Base-by-base conservation (phyloP, 2,113 vertebrate species). In the Vireo altiloquus region DNA sequence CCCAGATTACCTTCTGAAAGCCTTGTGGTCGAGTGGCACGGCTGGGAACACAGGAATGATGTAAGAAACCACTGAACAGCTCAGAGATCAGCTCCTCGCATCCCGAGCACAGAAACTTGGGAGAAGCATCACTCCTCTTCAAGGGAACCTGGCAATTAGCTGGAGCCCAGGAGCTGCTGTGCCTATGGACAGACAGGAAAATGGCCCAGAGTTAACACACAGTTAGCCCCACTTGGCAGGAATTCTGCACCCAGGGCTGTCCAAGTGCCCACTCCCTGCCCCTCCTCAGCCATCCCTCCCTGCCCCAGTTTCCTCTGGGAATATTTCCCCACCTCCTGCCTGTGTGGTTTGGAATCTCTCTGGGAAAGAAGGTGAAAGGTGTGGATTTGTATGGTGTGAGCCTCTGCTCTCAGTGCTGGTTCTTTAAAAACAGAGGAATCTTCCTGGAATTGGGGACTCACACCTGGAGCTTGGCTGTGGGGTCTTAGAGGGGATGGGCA, bases 1-100 rank as follows among this genome's bases (percentile, higher is more conserved):
- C 85, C 96, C 82, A 88, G 85, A 92, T 96, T 93, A 89, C 86
- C 92, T 94, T 92, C 86, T 96, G 95, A 96, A 95, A 95, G 92
- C 88, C 80, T 89, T 93, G 93, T 18, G 78, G 91, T 93, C 31
- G 42, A 60, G 46, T 83, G 68, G 70, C 60, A 24, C 0, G 31
- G 56, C 86, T 92, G 80, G 82, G 89, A 93, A 59, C 49, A 63
- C n/a, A 65, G 30, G 69, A 90, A 64, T 82, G 95, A 95, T 89
- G 88, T 93, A 50, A 95, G 88, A 89, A 92, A 95, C 90, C 93
- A 94, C 94, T 42, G 77, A 89, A 42, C 9, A 86, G 92, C 79
- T 90, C 91, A 81, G 5, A 78, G 68, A 88, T 63, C 87, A 56
- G 76, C 40, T 71, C 65, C 68, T 92, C 80, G 61, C 4, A 42